Percentiles rank a stretch among this genome's conserved stretches.
phyloP scores from a whole-genome alignment of 2,888 invertebrate species.

The Exephanes ischioxanthus region DNA sequence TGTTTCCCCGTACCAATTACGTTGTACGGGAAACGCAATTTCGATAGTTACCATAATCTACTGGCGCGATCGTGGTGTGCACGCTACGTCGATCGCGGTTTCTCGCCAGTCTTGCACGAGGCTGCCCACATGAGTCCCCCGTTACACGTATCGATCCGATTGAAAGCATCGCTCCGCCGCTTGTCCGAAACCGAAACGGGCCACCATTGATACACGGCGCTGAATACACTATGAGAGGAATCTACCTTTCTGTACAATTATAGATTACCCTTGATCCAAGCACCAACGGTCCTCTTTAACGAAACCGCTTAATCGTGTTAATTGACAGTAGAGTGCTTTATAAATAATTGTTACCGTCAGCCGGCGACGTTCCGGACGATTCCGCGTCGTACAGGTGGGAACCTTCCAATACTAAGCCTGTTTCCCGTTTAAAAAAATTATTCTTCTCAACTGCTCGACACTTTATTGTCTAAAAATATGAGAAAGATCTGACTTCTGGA shows the following conservation, averaged over 20 bases:
- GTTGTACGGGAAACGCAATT: slow-evolving; percentile 71
- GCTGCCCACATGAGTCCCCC: slow-evolving; percentile 36
- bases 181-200: slow-evolving; percentile 14
- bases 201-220: slow-evolving; percentile 1
- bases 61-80: slow-evolving; percentile 61
- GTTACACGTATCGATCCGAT: slow-evolving; percentile 54
- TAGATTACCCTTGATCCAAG: slow-evolving; percentile 2
- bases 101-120: slow-evolving; percentile 54
- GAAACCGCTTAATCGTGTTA: slow-evolving; percentile 9
- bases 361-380: neutral
- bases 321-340: slow-evolving; percentile 23
- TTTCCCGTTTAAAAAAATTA: too few species aligned
- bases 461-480: neutral
- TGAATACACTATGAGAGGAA: neutral
- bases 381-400: neutral
- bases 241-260: neutral
- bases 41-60: slow-evolving; percentile 71
- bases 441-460: too few species aligned
- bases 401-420: neutral
- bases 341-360: slow-evolving; percentile 10
- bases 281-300: neutral
- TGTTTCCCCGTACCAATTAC: slow-evolving; percentile 69
- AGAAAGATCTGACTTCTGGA: neutral
- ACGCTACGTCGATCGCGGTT: slow-evolving; percentile 57
- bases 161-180: slow-evolving; percentile 40